phyloP scores from a whole-genome alignment of 2,888 invertebrate genomes.

The Cerastoderma edule region DNA sequence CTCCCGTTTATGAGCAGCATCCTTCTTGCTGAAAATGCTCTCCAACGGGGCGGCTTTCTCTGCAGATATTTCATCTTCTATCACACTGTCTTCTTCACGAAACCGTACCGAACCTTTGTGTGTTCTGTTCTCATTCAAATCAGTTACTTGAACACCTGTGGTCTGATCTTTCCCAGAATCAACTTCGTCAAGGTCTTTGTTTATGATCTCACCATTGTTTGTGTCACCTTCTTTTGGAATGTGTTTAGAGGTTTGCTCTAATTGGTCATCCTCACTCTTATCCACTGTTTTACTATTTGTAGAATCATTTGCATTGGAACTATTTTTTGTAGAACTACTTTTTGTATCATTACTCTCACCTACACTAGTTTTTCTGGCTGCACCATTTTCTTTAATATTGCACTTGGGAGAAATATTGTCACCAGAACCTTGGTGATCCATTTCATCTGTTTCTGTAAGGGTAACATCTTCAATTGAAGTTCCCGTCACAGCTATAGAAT shows the following conservation, averaged over 20 bases:
- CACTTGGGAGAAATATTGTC: neutral
- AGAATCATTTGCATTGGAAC: too few species aligned
- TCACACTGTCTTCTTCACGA: constrained; percentile 31
- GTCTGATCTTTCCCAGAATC: neutral
- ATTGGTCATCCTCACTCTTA: too few species aligned
- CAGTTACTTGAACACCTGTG: constrained; percentile 20
- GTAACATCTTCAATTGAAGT: neutral
- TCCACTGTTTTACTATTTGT: too few species aligned
- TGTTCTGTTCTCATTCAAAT: constrained; percentile 52
- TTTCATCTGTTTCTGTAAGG: neutral
- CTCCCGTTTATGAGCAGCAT: constrained; percentile 49
- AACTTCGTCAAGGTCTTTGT: neutral
- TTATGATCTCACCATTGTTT: neutral
- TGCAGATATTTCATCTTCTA: constrained; percentile 41
- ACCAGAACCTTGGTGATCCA: neutral
- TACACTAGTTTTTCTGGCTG: too few species aligned
- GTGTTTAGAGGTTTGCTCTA: neutral
- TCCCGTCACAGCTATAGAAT: neutral
- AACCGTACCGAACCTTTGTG: constrained; percentile 48
- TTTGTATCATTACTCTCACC: too few species aligned
- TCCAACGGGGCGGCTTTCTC: constrained; percentile 33
- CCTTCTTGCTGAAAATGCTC: constrained; percentile 37
- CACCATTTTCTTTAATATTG: neutral
- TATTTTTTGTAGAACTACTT: too few species aligned
- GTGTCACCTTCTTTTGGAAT: neutral